Conservation (phyloP, 2,113 vertebrate genomes). For the Strigops habroptila region DNA sequence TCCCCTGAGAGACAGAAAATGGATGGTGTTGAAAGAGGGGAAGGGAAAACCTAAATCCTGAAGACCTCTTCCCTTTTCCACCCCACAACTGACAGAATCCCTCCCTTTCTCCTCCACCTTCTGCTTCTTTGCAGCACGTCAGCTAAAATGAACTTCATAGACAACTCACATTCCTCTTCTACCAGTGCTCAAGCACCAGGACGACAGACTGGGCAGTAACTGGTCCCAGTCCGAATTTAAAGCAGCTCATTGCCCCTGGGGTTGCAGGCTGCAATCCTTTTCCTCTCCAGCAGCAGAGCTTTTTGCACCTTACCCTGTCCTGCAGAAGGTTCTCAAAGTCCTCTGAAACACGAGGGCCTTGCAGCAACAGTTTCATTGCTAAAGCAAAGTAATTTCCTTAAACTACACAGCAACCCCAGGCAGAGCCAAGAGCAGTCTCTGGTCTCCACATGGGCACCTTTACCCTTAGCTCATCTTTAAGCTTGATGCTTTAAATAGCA, state of each 20-base stretch:
- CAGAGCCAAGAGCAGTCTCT: neutral
- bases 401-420: neutral
- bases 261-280: neutral
- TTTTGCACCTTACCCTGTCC: neutral
- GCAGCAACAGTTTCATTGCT: neutral
- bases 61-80: neutral
- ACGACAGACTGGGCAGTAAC: fast-evolving
- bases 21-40: fast-evolving
- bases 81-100: neutral
- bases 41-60: neutral
- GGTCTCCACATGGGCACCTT: neutral
- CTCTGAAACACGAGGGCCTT: neutral
- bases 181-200: neutral
- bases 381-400: neutral
- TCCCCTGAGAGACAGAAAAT: neutral
- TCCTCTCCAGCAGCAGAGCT: neutral
- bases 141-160: neutral
- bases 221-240: neutral
- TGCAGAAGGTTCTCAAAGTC: neutral
- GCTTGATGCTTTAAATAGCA: neutral
- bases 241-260: neutral
- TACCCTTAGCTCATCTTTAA: neutral
- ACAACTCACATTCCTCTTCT: neutral
- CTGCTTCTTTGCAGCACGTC: neutral
- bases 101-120: neutral